These are phyloP conservation scores for Eulemur coronatus DNA, from an alignment of 2,797 vertebrate genomes.

Conservation along the genomic window DNA sequence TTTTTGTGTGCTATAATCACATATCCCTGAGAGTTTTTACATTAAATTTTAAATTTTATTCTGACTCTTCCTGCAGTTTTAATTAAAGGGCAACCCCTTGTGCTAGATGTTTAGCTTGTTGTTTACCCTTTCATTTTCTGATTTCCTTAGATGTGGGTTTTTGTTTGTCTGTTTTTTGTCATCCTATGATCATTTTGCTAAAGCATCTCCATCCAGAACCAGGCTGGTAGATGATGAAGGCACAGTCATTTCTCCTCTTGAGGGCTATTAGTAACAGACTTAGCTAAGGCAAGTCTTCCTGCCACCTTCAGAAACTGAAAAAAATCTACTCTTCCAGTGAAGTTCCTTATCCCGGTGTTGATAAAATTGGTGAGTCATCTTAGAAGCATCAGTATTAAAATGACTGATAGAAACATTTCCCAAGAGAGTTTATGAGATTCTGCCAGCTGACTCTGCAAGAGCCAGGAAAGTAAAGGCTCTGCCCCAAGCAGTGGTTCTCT, in stretches of 20 bases:
- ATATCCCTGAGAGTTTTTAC: background rate
- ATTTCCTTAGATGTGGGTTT: background rate
- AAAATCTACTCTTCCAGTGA: background rate
- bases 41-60: background rate
- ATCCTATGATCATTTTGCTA: background rate
- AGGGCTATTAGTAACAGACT: background rate
- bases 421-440: background rate
- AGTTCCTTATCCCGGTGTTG: background rate
- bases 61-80: background rate
- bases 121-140: background rate
- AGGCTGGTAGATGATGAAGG: background rate
- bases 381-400: background rate
- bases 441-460: background rate
- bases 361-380: background rate
- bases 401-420: background rate
- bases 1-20: background rate
- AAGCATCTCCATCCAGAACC: background rate
- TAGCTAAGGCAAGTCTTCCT: background rate
- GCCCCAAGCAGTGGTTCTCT: background rate
- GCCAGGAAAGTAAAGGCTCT: background rate
- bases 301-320: background rate
- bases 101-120: background rate
- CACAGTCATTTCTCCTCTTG: background rate
- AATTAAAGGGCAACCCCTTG: background rate
- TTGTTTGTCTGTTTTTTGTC: background rate